phyloP scores from a whole-genome alignment of 2,888 invertebrate species.

The Crocallis elinguaria region DNA sequence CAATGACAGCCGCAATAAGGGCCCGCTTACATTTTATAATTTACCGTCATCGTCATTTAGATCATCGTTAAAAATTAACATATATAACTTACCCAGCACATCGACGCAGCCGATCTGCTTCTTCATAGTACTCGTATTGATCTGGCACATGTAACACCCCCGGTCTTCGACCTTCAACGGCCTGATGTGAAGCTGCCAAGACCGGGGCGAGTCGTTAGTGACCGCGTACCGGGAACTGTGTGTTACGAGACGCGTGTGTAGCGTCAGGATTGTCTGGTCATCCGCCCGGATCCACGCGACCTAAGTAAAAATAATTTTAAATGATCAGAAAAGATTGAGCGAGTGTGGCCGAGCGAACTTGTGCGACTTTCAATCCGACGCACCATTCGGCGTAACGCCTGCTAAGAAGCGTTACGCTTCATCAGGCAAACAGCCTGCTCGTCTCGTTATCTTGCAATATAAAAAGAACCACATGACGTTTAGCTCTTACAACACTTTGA shows the following conservation, averaged over 20 bases:
- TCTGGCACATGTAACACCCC: conserved; percentile 93
- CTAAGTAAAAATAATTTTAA: conserved; percentile 61
- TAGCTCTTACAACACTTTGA: too few relatives aligned
- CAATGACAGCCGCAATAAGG: too few relatives aligned
- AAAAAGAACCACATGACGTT: too few relatives aligned
- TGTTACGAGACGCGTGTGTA: conserved; percentile 90
- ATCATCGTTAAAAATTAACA: too few relatives aligned
- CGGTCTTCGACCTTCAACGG: conserved; percentile 89
- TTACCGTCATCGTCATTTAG: too few relatives aligned
- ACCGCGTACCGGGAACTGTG: conserved; percentile 90
- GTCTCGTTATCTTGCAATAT: too few relatives aligned
- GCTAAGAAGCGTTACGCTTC: too few relatives aligned
- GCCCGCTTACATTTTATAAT: too few relatives aligned
- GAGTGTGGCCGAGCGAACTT: too few relatives aligned
- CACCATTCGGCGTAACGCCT: too few relatives aligned
- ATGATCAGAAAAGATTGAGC: background rate
- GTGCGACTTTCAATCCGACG: too few relatives aligned
- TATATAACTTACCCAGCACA: conserved; percentile 86
- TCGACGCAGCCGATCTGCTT: conserved; percentile 91
- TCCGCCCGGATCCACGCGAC: conserved; percentile 91
- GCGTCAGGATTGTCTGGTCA: conserved; percentile 90
- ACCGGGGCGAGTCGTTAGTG: conserved; percentile 87
- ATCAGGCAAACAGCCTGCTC: too few relatives aligned
- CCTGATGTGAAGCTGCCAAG: conserved; percentile 90
- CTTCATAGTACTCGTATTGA: conserved; percentile 91